Conservation (phyloP, 1,140 invertebrate genomes). For the Drosophila sproati region DNA sequence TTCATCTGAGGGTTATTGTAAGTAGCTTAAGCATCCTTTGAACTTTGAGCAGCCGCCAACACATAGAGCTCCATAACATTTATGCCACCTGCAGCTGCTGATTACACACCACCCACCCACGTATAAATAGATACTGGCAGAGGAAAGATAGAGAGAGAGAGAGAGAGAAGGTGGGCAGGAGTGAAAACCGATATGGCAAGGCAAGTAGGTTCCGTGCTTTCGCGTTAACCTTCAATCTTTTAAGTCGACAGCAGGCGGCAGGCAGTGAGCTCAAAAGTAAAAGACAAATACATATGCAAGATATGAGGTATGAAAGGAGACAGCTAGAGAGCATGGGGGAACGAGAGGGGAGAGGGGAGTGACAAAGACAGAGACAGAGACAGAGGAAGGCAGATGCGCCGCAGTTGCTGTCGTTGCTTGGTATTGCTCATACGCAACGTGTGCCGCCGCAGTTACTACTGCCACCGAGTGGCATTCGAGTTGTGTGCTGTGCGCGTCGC, state of each 20-base stretch:
- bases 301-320: constrained; percentile 9
- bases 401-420: constrained; percentile 10
- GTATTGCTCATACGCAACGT: constrained; percentile 65
- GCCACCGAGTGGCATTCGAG: constrained; percentile 13
- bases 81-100: constrained; percentile 75
- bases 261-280: constrained; percentile 62
- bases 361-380: constrained; percentile 18
- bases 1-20: constrained; percentile 18
- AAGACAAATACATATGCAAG: constrained; percentile 48
- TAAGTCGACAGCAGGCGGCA: constrained; percentile 50
- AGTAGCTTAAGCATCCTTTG: constrained; percentile 54
- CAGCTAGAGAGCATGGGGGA: neutral
- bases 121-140: neutral
- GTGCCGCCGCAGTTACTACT: constrained; percentile 2
- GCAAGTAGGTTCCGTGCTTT: constrained; percentile 22
- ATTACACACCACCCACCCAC: neutral
- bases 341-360: neutral
- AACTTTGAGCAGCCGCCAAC: constrained; percentile 32
- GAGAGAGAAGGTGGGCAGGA: neutral
- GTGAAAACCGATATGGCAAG: constrained; percentile 28
- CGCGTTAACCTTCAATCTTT: constrained; percentile 73
- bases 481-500: constrained; percentile 38
- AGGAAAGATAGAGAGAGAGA: neutral
- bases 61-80: constrained; percentile 48
- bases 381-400: neutral